Percentiles rank a stretch among this genome's conserved stretches.
phyloP scores from a whole-genome alignment of 2,888 invertebrate species.

The Heteromyza rotundicornis region DNA sequence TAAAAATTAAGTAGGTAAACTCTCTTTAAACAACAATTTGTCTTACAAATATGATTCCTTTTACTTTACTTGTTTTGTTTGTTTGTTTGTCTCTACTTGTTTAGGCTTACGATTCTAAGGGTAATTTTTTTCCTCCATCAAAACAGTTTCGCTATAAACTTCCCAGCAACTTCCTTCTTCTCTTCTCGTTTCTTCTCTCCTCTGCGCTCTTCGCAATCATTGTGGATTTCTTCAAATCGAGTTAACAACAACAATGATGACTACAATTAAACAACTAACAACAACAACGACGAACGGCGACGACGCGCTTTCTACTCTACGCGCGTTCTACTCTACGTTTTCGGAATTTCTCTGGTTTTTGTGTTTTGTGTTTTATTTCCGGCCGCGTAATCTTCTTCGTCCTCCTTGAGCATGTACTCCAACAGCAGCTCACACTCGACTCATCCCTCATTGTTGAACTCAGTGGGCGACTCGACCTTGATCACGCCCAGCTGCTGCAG shows the following conservation, averaged over 20 bases:
- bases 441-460: conserved; percentile 49
- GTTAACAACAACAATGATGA: conserved; percentile 48
- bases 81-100: no score
- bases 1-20: no score
- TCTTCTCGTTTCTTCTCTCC: background rate
- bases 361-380: background rate
- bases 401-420: conserved; percentile 53
- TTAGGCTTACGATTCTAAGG: no score
- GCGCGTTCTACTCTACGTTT: conserved; percentile 7
- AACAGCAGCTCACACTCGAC: conserved; percentile 50
- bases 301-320: conserved; percentile 25
- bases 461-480: conserved; percentile 47
- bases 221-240: conserved; percentile 38
- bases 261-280: conserved; percentile 56
- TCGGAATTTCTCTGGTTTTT: conserved; percentile 23
- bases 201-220: background rate
- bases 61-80: no score
- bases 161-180: background rate
- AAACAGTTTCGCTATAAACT: no score
- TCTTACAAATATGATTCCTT: no score
- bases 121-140: no score
- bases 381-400: conserved; percentile 31
- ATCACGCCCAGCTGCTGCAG: conserved; percentile 53
- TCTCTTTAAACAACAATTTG: no score
- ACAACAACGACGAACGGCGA: conserved; percentile 52